phyloP scores from a whole-genome alignment of 2,113 vertebrate genomes.

The Monarcha castaneiventris region DNA sequence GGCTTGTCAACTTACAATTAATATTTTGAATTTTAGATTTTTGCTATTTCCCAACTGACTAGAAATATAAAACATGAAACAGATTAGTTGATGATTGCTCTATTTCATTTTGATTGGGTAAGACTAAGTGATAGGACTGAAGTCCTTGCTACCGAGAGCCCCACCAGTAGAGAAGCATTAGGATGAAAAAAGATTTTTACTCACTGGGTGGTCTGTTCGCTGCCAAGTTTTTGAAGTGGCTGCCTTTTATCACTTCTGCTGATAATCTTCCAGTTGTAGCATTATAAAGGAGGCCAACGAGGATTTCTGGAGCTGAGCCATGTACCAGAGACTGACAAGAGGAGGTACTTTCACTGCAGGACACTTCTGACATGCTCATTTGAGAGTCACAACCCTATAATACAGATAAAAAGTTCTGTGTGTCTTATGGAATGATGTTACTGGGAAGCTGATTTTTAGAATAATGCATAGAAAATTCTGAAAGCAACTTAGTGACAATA shows the following conservation, averaged over 20 bases:
- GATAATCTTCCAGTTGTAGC: constrained; percentile 96
- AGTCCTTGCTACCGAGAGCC: constrained; percentile 19
- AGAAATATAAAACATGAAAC: constrained; percentile 73
- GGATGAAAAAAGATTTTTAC: constrained; percentile 74
- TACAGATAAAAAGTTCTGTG: constrained; percentile 25
- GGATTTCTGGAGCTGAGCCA: constrained; percentile 90
- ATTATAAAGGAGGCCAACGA: constrained; percentile 94
- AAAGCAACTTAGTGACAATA: not conserved
- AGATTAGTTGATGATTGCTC: constrained; percentile 71
- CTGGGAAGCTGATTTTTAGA: not conserved
- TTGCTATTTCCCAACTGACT: constrained; percentile 73
- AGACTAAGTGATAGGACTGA: constrained; percentile 67
- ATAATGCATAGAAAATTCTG: not conserved
- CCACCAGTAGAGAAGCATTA: constrained; percentile 61
- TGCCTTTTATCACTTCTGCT: constrained; percentile 98
- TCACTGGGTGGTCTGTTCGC: constrained; percentile 98
- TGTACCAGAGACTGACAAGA: constrained; percentile 93
- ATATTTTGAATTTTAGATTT: constrained; percentile 77
- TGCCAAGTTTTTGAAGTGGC: constrained; percentile 97
- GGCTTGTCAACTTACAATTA: constrained; percentile 72
- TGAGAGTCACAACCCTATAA: constrained; percentile 92
- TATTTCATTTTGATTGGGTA: constrained; percentile 62
- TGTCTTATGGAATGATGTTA: not conserved
- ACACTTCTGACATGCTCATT: constrained; percentile 90
- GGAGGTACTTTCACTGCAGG: constrained; percentile 90